These are phyloP conservation scores for Drosophila pallidifrons DNA, from an alignment of 1,140 invertebrate genomes.

Conservation along the genomic window DNA sequence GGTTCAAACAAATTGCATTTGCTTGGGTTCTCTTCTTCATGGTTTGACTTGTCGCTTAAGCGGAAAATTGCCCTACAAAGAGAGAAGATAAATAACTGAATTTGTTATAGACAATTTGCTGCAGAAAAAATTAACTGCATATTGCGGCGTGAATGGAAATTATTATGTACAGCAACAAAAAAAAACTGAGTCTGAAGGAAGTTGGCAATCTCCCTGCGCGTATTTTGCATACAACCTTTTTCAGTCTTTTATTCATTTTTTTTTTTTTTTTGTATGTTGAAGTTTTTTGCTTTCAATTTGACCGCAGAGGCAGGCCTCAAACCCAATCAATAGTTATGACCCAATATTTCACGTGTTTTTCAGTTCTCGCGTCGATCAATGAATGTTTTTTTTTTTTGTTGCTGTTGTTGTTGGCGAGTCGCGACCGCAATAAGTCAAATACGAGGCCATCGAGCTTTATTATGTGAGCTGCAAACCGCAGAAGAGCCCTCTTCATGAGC, in stretches of 20 bases:
- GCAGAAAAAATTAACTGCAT: constrained; percentile 34
- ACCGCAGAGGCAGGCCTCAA: constrained; percentile 58
- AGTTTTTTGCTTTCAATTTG: constrained; percentile 62
- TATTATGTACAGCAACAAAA: constrained; percentile 17
- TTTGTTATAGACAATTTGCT: constrained; percentile 52
- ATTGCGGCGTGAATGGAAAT: constrained; percentile 39
- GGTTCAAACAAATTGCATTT: constrained; percentile 80
- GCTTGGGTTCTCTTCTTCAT: constrained; percentile 14
- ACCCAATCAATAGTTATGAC: constrained; percentile 76
- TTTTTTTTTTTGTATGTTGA: too few relatives aligned
- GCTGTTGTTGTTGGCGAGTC: constrained; percentile 20
- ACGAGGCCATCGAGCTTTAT: constrained; percentile 79
- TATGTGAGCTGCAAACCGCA: constrained; percentile 63
- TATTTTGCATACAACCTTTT: constrained; percentile 59
- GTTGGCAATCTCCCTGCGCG: constrained; percentile 17
- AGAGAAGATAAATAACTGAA: constrained; percentile 26
- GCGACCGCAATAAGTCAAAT: constrained; percentile 80
- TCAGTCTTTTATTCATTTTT: neutral
- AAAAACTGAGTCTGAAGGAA: constrained; percentile 20
- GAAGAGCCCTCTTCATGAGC: constrained; percentile 44
- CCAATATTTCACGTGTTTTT: constrained; percentile 80
- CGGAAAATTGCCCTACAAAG: constrained; percentile 59
- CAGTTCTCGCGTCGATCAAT: constrained; percentile 59
- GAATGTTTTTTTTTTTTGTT: constrained; percentile 46
- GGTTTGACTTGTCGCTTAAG: constrained; percentile 73